Evolutionary conservation across 92 coral and sea anemone genomes (phyloP), one percentile per base, ranked within the genome.

Genomic region (Ricordea florida): DNA sequence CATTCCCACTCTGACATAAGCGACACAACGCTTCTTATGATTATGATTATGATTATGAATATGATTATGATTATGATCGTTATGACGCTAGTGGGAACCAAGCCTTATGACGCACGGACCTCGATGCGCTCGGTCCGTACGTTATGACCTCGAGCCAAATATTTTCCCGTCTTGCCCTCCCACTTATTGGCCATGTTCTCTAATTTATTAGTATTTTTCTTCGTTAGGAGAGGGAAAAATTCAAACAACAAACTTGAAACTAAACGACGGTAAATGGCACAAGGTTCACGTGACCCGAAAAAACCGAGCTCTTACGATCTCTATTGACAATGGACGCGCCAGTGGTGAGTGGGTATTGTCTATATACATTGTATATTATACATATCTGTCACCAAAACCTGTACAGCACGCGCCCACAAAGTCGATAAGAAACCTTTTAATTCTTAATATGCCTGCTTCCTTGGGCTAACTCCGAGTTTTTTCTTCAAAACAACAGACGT

Each of bases 221-320:
- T 55, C 32, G 17, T 14, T n/a, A 70, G 96, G 96, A 6, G 44
- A 43, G 16, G 43, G 35, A 35, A 83, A 69, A 28, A 57, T 36
- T 25, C 57, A 52, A 8, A 53, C 78, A 27, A 60, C 75, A 6
- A 74, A 81, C 40, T 28, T 41, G 36, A 69, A n/a, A 62, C 65
- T 94, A 29, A 89, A 92, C 74, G 98, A 94, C 68, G 74, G 80
- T 63, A 44, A 43, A 15, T 94, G 98, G 98, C 98, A 94, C 63
- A 85, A 67, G 35, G 97, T 92, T 7, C 83, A 78, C 16, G 64
- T 94, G 55, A 57, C 66, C 29, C 80, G 98, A 37, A 74, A 37
- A 52, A 43, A 71, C 37, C 79, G 76, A 31, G 21, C 4, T 17
- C 74, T 94, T 10, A 75, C 49, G 0, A 52, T 92, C 20, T 48